Conservation (phyloP, 2,888 invertebrate genomes). For the Ornithoptera priamus region DNA sequence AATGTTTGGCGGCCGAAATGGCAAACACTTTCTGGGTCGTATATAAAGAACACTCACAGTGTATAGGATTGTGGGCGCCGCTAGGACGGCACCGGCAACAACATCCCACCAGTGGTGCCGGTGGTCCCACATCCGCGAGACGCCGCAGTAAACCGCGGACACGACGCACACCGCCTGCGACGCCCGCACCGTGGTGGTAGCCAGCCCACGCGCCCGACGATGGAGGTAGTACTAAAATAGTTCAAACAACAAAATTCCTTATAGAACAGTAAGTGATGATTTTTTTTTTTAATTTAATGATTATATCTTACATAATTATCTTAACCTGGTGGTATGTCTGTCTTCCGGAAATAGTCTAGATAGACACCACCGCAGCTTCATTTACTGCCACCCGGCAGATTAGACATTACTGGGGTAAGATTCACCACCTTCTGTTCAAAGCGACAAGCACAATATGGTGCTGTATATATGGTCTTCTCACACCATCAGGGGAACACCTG, state of each 20-base stretch:
- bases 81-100: slow-evolving; percentile 80
- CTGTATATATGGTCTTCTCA: no score
- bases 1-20: no score
- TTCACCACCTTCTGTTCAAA: no score
- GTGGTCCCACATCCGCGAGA: slow-evolving; percentile 84
- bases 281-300: neutral
- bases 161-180: slow-evolving; percentile 75
- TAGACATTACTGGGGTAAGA: no score
- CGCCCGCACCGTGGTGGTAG: slow-evolving; percentile 59
- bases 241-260: neutral
- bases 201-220: slow-evolving; percentile 39
- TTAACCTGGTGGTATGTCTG: no score
- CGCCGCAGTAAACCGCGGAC: slow-evolving; percentile 79
- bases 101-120: slow-evolving; percentile 92
- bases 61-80: slow-evolving; percentile 75
- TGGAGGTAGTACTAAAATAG: slow-evolving; percentile 82
- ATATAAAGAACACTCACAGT: slow-evolving; percentile 66
- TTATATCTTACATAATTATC: no score
- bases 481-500: no score
- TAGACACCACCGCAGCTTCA: no score
- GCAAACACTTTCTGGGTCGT: neutral
- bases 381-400: no score
- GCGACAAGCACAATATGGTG: no score
- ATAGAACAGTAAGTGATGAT: neutral
- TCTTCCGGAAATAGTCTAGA: no score